Conservation (phyloP, 2,888 invertebrate genomes). For the Chloromyia formosa region DNA sequence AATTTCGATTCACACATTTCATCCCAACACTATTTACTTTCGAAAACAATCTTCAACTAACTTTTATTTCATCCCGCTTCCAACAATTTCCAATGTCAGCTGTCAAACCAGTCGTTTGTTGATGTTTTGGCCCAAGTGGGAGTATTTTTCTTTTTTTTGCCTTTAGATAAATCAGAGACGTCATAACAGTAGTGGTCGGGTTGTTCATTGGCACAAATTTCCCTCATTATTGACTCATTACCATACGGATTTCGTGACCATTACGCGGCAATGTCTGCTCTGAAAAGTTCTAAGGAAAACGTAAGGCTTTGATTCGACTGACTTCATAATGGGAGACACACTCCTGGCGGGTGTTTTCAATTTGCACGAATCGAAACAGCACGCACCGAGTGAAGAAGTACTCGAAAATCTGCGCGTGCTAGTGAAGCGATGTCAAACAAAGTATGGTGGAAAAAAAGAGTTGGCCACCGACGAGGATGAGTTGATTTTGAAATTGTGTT, state of each 20-base stretch:
- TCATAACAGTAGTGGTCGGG: background rate
- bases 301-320: background rate
- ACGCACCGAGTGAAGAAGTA: constrained; percentile 54
- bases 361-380: constrained; percentile 24
- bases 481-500: constrained; percentile 68
- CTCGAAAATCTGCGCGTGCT: constrained; percentile 57
- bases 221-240: background rate
- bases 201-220: background rate
- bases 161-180: background rate
- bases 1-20: too few relatives aligned
- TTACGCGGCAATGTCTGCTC: background rate
- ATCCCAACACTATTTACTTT: too few relatives aligned
- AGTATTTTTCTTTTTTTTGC: background rate
- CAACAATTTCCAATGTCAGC: background rate
- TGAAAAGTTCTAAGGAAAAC: background rate
- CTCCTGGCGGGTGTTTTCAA: constrained; percentile 34
- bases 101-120: background rate
- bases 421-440: constrained; percentile 72
- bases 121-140: background rate
- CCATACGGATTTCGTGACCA: background rate
- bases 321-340: constrained; percentile 23
- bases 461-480: constrained; percentile 88
- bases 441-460: constrained; percentile 88
- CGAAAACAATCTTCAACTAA: too few relatives aligned
- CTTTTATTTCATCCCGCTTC: too few relatives aligned